A percentile compares a stretch with the other conserved stretches of the same genome.
phyloP scores from a whole-genome alignment of 2,888 invertebrate genomes.

The Congeria kusceri region DNA sequence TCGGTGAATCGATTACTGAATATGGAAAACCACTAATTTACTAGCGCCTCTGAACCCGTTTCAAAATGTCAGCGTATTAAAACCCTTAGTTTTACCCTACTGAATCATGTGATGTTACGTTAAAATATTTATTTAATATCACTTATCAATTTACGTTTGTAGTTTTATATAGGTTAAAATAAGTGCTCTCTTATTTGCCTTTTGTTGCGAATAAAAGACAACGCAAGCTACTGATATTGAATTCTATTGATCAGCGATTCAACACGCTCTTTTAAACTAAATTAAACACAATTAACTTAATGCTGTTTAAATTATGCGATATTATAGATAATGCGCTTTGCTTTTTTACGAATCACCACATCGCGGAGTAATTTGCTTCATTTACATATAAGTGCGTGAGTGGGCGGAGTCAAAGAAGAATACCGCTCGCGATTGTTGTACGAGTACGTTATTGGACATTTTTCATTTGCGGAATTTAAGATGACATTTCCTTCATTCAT shows the following conservation, averaged over 20 bases:
- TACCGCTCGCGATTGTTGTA: too few relatives aligned
- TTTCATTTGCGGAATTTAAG: too few relatives aligned
- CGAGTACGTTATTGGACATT: too few relatives aligned
- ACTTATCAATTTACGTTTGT: conserved; percentile 44
- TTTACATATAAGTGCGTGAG: too few relatives aligned
- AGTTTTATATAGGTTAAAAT: conserved; percentile 15
- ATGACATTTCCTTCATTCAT: too few relatives aligned
- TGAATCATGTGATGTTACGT: conserved; percentile 35
- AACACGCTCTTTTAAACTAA: conserved; percentile 5
- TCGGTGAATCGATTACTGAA: conserved; percentile 40
- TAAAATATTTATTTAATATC: conserved; percentile 56
- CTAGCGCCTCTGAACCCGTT: conserved; percentile 23
- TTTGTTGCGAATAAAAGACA: conserved; percentile 22
- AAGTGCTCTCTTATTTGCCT: conserved; percentile 56
- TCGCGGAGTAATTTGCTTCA: too few relatives aligned
- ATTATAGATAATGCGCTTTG: too few relatives aligned
- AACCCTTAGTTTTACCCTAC: background rate
- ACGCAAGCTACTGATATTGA: conserved; percentile 23
- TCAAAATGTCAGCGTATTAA: background rate
- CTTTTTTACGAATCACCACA: too few relatives aligned
- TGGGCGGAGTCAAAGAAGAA: too few relatives aligned
- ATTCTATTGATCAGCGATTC: conserved; percentile 23
- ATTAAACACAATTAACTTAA: too few relatives aligned
- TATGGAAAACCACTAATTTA: conserved; percentile 23
- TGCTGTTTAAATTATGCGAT: too few relatives aligned